Evolutionary conservation across 2,797 vertebrate species (phyloP), one percentile per base, ranked within the genome.

Genomic region (Stomatorhinus walkeri): DNA sequence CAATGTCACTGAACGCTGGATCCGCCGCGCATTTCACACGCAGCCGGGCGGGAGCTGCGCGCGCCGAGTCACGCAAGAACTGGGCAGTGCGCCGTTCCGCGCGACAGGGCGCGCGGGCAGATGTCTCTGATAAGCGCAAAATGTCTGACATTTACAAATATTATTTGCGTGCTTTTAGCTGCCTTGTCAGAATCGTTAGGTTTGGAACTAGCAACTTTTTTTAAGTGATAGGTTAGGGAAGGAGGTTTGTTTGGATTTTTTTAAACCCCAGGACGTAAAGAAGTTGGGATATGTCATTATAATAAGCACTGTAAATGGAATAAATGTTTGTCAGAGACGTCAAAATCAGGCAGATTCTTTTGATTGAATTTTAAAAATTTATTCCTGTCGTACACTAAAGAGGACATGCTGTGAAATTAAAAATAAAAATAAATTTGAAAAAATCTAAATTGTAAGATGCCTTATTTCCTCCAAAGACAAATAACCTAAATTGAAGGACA

Each of bases 31-130:
- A 90, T 90, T 91, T 92, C 91, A 91, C 91, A 56, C 49, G 51
- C 59, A 40, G 43, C 43, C 64, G 28, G 28, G 12, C 22, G 8
- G 43, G 79, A 91, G 90, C 87, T 54, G 43, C 91, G 89, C 14
- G 19, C 43, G 10, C 86, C 88, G 87, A 91, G 92, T 93, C 93
- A 94, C 93, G 93, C 93, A 93, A 93, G 81, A 89, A 87, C 88
- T 89, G 59, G 85, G 88, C 76, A 89, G 85, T 89, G 87, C 87
- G 64, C 84, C 83, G 68, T 54, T 87, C 81, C 84, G 46, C 81
- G 61, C n/a, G 52, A 87, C 89, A 89, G 59, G 48, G 32, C 28
- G 84, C 43, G 22, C 19, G 46, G 81, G 81, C 16, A 48, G 79
- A 49, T 48, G 8, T 12, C 48, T 40, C 0, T 40, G 85, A 87